A percentile compares a stretch with the other conserved stretches of the same genome.
Conservation (phyloP, 2,888 invertebrate species). For the Eledona agricola region DNA sequence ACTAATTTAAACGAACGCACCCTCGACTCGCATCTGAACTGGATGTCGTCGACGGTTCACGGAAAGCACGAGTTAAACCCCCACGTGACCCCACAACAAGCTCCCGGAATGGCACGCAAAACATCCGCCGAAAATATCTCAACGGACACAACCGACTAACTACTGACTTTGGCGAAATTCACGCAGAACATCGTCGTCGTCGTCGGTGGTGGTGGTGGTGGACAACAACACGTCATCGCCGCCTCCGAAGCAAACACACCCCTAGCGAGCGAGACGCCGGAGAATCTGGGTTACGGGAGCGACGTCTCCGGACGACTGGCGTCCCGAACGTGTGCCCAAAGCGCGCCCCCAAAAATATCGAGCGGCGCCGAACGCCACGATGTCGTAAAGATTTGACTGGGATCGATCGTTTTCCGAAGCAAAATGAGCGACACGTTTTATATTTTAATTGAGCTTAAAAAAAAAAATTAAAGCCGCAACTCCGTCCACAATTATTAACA, state of each 20-base stretch:
- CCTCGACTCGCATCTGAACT: conserved; percentile 1
- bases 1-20: conserved; percentile 1
- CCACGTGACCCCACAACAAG: conserved; percentile 10
- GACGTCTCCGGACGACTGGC: conserved; percentile 6
- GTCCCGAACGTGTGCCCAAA: conserved; percentile 14
- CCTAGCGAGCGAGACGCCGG: conserved; percentile 1
- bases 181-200: conserved; percentile 57
- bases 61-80: background rate
- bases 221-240: conserved; percentile 34
- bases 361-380: conserved; percentile 18
- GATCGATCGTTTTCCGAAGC: conserved; percentile 11
- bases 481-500: conserved; percentile 9
- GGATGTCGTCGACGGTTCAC: background rate
- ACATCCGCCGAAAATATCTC: conserved; percentile 15
- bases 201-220: conserved; percentile 29
- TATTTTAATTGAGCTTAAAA: conserved; percentile 1
- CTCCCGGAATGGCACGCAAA: conserved; percentile 3
- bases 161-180: conserved; percentile 53
- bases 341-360: conserved; percentile 33
- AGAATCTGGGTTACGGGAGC: conserved; percentile 17
- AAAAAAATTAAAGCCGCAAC: conserved; percentile 5
- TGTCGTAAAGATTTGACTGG: conserved; percentile 5
- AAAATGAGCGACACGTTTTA: background rate
- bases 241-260: conserved; percentile 15
- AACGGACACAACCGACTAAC: conserved; percentile 5